Evolutionary conservation across 1,140 invertebrate species (phyloP).

Genomic region (Cydia amplana): DNA sequence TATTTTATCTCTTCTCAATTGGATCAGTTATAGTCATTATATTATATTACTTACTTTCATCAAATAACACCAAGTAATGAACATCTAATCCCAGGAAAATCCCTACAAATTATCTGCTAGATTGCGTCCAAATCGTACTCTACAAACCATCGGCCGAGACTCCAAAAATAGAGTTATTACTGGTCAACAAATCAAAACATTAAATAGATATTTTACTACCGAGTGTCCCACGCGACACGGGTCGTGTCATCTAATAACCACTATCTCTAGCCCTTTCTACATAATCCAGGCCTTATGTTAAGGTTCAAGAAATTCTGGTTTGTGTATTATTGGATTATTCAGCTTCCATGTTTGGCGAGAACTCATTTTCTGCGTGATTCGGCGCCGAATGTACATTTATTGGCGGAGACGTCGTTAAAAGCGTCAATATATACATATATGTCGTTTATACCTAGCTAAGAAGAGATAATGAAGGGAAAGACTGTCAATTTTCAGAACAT

Average conservation of each 20-base stretch:
- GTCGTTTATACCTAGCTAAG: no score
- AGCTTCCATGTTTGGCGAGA: neutral
- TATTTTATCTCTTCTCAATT: no score
- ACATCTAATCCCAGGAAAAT: neutral
- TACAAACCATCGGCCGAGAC: neutral
- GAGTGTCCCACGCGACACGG: neutral
- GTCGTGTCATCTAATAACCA: neutral
- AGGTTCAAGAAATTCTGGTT: neutral
- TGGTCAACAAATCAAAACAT: neutral
- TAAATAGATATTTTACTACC: slow-evolving; percentile 14
- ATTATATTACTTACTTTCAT: no score
- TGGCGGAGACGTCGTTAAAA: neutral
- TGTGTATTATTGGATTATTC: neutral
- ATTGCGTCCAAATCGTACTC: neutral
- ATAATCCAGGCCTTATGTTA: neutral
- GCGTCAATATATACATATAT: neutral
- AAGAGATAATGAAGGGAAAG: no score
- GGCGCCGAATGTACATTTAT: slow-evolving; percentile 5
- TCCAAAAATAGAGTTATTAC: slow-evolving; percentile 1
- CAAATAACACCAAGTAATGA: neutral
- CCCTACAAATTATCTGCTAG: neutral
- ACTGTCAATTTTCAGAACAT: no score
- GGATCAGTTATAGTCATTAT: no score
- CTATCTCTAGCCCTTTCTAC: neutral
- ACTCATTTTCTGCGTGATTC: neutral